Evolutionary conservation across 1,140 invertebrate species (phyloP).

Genomic region (Drosophila punjabiensis): DNA sequence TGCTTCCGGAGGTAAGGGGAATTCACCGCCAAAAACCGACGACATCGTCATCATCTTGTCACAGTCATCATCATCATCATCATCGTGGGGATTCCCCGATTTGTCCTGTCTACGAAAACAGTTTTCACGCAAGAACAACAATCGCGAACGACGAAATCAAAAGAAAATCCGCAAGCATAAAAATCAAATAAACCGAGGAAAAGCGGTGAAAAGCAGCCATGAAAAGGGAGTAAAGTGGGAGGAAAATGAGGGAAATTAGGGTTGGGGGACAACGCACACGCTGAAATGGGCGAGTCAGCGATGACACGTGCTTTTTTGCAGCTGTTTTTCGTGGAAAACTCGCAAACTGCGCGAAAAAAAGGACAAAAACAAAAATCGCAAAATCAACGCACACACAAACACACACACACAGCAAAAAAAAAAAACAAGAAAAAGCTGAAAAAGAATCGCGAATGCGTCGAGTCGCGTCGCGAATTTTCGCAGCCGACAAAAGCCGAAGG

Average conservation of each 20-base stretch:
- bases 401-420: neutral
- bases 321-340: conserved; percentile 79
- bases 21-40: conserved; percentile 30
- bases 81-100: conserved; percentile 65
- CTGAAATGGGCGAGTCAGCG: conserved; percentile 59
- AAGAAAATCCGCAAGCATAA: conserved; percentile 74
- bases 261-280: conserved; percentile 64
- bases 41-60: conserved; percentile 39
- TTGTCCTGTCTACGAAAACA: conserved; percentile 69
- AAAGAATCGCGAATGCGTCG: conserved; percentile 28
- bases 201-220: conserved; percentile 64
- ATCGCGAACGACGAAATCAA: conserved; percentile 57
- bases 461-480: conserved; percentile 22
- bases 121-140: conserved; percentile 46
- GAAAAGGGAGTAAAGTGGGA: conserved; percentile 56
- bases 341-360: conserved; percentile 77
- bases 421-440: neutral
- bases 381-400: conserved; percentile 48
- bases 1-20: neutral
- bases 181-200: conserved; percentile 70
- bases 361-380: conserved; percentile 81
- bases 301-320: conserved; percentile 85
- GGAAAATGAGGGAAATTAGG: conserved; percentile 14
- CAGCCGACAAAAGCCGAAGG: conserved; percentile 52
- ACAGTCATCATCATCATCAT: conserved; percentile 36